These are phyloP conservation scores for Eulacestoma nigropectus DNA, from an alignment of 2,113 vertebrate genomes.

Conservation along the genomic window DNA sequence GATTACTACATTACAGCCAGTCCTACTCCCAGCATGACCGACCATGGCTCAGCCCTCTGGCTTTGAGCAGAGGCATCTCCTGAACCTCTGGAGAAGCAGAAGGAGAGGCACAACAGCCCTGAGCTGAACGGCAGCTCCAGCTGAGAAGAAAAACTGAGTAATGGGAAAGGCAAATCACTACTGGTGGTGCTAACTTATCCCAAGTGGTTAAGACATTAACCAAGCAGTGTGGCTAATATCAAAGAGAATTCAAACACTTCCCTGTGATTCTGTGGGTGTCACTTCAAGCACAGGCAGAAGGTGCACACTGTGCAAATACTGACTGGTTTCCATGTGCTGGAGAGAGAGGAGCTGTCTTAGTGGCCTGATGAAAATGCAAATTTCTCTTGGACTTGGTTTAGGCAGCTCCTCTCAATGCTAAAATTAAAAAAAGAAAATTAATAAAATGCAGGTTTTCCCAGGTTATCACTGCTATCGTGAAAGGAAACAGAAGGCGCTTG, in stretches of 20 bases:
- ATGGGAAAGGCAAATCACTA: neutral
- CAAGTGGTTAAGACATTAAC: neutral
- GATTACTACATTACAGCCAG: neutral
- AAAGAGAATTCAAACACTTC: neutral
- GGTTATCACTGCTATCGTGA: neutral
- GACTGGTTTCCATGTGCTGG: neutral
- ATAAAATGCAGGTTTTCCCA: neutral
- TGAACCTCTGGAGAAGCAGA: neutral
- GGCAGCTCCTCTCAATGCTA: neutral
- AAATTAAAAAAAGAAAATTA: neutral
- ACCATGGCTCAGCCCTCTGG: neutral
- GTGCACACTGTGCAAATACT: neutral
- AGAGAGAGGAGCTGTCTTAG: neutral
- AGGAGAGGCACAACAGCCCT: neutral
- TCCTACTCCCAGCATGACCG: neutral
- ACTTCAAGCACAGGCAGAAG: neutral
- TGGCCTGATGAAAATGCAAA: neutral
- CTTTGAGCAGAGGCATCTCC: neutral
- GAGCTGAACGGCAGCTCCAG: neutral
- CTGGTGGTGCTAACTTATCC: neutral
- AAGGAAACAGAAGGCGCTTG: neutral
- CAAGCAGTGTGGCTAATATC: neutral
- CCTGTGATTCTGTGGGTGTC: neutral
- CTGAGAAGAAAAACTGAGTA: neutral
- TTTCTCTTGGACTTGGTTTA: neutral